phyloP scores from a whole-genome alignment of 2,888 invertebrate genomes.

The Orthosia gracilis region DNA sequence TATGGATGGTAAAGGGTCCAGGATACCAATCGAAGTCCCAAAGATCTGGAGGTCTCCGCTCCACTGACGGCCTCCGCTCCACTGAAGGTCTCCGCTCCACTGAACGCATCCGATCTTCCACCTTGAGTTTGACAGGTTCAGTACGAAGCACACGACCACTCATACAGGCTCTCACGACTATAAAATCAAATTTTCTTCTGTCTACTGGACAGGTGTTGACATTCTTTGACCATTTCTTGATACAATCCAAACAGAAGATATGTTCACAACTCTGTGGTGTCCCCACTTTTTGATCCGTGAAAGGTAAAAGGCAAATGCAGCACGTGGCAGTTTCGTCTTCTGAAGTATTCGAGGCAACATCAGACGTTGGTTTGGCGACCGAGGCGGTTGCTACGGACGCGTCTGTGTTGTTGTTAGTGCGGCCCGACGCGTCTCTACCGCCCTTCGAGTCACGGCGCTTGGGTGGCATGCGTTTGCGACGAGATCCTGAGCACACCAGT shows the following conservation, averaged over 20 bases:
- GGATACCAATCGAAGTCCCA: too few relatives aligned
- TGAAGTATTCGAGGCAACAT: constrained; percentile 91
- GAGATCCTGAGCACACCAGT: constrained; percentile 73
- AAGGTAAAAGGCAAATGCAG: constrained; percentile 96
- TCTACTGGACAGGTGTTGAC: constrained; percentile 99
- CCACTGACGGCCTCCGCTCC: too few relatives aligned
- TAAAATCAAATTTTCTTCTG: constrained; percentile 94
- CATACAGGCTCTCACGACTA: constrained; percentile 93
- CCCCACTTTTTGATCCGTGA: constrained; percentile 95
- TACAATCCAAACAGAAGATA: constrained; percentile 96
- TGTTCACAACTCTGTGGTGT: constrained; percentile 97
- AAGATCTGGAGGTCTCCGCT: too few relatives aligned
- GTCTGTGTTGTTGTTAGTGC: constrained; percentile 75
- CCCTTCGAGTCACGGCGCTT: constrained; percentile 81
- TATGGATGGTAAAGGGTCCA: too few relatives aligned
- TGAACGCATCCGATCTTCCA: constrained; percentile 88
- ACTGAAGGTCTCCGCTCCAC: constrained; percentile 74
- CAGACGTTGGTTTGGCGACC: constrained; percentile 70
- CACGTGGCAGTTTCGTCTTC: constrained; percentile 96
- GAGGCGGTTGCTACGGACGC: constrained; percentile 54
- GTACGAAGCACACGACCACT: constrained; percentile 93
- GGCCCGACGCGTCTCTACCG: constrained; percentile 82
- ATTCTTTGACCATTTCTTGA: constrained; percentile 98
- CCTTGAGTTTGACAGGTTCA: constrained; percentile 91
- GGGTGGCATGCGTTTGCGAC: constrained; percentile 81